These are phyloP conservation scores for Pheosia tremula DNA, from an alignment of 2,888 invertebrate species.

Conservation along the genomic window DNA sequence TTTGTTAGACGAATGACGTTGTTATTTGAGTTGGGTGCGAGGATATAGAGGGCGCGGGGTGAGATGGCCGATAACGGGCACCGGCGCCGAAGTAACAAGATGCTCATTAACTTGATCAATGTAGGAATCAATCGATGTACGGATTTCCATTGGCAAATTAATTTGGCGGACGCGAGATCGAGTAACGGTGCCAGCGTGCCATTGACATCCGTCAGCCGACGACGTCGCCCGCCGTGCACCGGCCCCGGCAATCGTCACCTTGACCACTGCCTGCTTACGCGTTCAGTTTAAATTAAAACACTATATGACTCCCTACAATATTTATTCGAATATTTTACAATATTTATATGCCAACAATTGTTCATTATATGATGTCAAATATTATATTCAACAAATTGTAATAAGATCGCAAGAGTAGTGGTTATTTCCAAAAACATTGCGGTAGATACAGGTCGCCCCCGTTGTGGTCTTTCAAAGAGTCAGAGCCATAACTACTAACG, in stretches of 20 bases:
- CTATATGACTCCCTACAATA: no score
- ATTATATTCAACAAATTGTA: no score
- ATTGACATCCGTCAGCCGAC: conserved; percentile 80
- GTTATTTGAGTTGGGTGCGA: conserved; percentile 26
- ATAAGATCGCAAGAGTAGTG: not conserved
- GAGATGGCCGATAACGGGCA: conserved; percentile 69
- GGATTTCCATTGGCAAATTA: conserved; percentile 79
- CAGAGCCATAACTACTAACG: conserved; percentile 52
- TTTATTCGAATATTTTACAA: not conserved
- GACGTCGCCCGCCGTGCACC: conserved; percentile 52
- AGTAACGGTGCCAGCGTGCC: conserved; percentile 81
- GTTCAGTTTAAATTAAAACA: conserved; percentile 9
- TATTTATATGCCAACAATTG: no score
- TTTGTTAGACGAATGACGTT: conserved; percentile 47
- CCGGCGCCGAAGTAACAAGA: conserved; percentile 65
- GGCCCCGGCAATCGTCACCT: conserved; percentile 39
- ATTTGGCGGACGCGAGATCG: conserved; percentile 80
- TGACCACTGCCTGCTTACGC: conserved; percentile 29
- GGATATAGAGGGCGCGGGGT: conserved; percentile 55
- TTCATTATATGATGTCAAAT: no score
- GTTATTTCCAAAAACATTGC: conserved; percentile 38
- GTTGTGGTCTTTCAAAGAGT: conserved; percentile 46
- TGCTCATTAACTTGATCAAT: conserved; percentile 76
- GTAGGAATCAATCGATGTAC: conserved; percentile 71
- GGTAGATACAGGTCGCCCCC: conserved; percentile 40